A percentile compares a stretch with the other conserved stretches of the same genome.
Evolutionary conservation across 2,113 vertebrate species (phyloP).

Genomic region (Cisticola juncidis): DNA sequence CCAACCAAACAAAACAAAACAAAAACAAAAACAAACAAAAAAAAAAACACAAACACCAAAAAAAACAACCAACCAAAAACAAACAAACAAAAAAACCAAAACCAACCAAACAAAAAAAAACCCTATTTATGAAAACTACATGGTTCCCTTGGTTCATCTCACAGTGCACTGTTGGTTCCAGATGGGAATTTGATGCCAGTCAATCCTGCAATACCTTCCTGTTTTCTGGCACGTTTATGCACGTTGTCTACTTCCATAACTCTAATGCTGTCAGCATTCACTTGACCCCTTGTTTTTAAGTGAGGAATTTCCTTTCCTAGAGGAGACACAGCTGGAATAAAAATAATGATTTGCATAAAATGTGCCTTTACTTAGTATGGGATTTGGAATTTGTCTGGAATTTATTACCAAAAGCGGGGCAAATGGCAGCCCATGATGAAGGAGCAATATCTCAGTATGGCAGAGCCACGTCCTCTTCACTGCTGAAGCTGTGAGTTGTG

Average conservation of each 20-base stretch:
- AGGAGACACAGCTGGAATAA: not conserved
- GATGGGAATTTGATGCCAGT: not conserved
- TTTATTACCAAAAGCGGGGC: not conserved
- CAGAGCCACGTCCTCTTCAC: not conserved
- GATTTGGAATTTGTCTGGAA: not conserved
- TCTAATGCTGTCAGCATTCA: accelerated
- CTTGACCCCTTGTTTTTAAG: not conserved
- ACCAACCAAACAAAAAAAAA: too few species aligned
- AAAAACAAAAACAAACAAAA: too few species aligned
- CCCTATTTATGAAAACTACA: not conserved
- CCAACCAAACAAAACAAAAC: too few species aligned
- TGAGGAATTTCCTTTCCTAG: not conserved
- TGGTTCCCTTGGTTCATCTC: not conserved
- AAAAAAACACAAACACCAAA: too few species aligned
- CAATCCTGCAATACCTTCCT: not conserved
- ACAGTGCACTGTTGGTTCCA: not conserved
- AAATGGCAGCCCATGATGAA: not conserved
- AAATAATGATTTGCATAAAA: not conserved
- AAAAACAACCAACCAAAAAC: not conserved
- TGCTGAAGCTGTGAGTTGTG: accelerated
- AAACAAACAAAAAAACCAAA: too few species aligned
- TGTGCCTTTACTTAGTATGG: not conserved
- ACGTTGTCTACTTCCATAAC: not conserved
- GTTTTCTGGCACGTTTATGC: not conserved
- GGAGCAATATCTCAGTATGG: not conserved